Conservation (phyloP, 2,113 vertebrate species). For the Proteles cristata region DNA sequence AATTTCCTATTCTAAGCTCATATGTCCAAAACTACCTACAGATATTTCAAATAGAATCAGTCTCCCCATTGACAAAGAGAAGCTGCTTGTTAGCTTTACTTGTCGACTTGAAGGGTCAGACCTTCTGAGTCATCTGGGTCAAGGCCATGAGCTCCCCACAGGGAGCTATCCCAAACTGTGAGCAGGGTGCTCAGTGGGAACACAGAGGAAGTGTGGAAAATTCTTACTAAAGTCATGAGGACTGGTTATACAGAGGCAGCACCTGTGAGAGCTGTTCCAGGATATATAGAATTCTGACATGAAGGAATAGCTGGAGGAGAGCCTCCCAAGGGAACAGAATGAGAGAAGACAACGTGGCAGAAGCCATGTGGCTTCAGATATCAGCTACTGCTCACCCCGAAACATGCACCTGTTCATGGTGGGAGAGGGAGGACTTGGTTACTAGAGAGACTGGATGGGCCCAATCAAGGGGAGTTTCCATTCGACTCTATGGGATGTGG, state of each 20-base stretch:
- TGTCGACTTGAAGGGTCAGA: neutral
- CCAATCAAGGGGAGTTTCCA: neutral
- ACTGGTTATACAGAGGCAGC: neutral
- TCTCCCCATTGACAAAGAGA: neutral
- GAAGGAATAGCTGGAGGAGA: neutral
- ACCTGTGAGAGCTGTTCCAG: neutral
- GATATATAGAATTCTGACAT: neutral
- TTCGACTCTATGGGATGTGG: neutral
- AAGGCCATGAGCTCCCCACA: neutral
- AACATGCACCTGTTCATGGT: rapidly evolving
- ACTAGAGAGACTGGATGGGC: neutral
- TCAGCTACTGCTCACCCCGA: neutral
- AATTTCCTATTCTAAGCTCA: neutral
- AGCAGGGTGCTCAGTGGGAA: neutral
- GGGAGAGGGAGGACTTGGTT: neutral
- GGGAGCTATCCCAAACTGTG: too few species aligned
- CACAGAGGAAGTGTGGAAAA: neutral
- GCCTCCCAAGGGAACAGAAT: too few species aligned
- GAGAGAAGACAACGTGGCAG: neutral
- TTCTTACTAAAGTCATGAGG: neutral
- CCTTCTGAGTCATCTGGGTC: too few species aligned
- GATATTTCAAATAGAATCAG: neutral
- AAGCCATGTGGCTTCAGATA: rapidly evolving
- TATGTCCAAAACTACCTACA: neutral
- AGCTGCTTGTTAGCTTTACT: neutral